These are phyloP conservation scores for Drosophila glabriapex DNA, from an alignment of 2,888 invertebrate genomes.

Conservation along the genomic window DNA sequence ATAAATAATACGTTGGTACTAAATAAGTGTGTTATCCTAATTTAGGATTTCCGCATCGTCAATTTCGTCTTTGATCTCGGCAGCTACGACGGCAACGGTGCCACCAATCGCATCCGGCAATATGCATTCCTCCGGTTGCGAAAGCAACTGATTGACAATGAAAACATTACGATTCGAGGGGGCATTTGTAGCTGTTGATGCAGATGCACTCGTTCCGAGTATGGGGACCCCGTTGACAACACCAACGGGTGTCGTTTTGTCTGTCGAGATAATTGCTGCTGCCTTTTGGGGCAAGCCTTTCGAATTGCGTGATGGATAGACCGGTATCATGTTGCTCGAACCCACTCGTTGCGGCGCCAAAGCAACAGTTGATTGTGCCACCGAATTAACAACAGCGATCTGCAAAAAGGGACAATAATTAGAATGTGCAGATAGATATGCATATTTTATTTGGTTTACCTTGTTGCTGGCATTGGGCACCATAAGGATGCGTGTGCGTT, in stretches of 20 bases:
- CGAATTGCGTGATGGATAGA: conserved; percentile 2
- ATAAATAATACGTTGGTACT: conserved; percentile 6
- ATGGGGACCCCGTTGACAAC: conserved; percentile 5
- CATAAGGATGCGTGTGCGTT: not conserved
- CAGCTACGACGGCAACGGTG: not conserved
- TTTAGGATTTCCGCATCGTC: conserved; percentile 55
- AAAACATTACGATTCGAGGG: conserved; percentile 50
- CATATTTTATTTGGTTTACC: conserved; percentile 10
- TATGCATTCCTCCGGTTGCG: conserved; percentile 58
- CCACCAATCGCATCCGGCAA: conserved; percentile 46
- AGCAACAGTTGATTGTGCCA: not conserved
- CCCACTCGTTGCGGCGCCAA: not conserved
- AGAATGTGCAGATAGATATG: not conserved
- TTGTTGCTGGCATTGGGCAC: not conserved
- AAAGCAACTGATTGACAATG: conserved; percentile 52
- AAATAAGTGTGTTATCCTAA: conserved; percentile 11
- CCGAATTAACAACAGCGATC: not conserved
- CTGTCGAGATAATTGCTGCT: not conserved
- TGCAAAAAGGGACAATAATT: not conserved
- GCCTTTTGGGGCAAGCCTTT: not conserved
- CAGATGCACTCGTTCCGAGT: not conserved
- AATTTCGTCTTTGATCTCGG: conserved; percentile 64
- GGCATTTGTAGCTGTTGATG: not conserved
- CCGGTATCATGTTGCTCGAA: conserved; percentile 9
- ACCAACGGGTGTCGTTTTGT: not conserved